These are phyloP conservation scores for Lycocerus yunnanus DNA, from an alignment of 2,888 invertebrate species.

Conservation along the genomic window DNA sequence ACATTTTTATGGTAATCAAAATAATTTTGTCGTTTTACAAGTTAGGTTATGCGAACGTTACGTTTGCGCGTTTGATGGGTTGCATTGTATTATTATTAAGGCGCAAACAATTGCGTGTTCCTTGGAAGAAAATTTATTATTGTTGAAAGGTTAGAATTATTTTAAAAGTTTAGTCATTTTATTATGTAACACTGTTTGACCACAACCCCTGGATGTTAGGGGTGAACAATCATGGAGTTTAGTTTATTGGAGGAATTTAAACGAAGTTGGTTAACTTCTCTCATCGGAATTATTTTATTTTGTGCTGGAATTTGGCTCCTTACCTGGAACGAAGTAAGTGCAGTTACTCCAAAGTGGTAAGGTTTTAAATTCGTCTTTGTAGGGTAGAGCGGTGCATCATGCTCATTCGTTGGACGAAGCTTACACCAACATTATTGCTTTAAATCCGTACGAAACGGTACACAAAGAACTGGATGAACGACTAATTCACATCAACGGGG, in stretches of 20 bases:
- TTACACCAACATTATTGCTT: slow-evolving; percentile 62
- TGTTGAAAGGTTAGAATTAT: background rate
- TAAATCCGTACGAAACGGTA: slow-evolving; percentile 56
- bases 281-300: slow-evolving; percentile 70
- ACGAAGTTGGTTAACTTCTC: slow-evolving; percentile 73
- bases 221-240: slow-evolving; percentile 34
- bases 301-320: slow-evolving; percentile 71
- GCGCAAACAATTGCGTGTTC: background rate
- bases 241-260: slow-evolving; percentile 62
- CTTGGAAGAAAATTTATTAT: background rate
- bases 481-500: slow-evolving; percentile 78
- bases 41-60: background rate
- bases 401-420: slow-evolving; percentile 81
- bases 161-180: background rate
- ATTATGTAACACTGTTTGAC: background rate
- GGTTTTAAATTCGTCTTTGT: slow-evolving; percentile 15
- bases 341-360: background rate
- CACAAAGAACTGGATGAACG: slow-evolving; percentile 70
- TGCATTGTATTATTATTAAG: background rate
- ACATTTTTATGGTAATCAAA: background rate
- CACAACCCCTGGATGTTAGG: background rate
- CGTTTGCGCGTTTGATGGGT: background rate
- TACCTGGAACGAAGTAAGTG: slow-evolving; percentile 81
- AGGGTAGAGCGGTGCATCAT: slow-evolving; percentile 81
- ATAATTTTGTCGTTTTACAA: background rate